Percentiles rank a stretch among this genome's conserved stretches.
Evolutionary conservation across 2,113 vertebrate genomes (phyloP).

Genomic region (Carassius gibelio): DNA sequence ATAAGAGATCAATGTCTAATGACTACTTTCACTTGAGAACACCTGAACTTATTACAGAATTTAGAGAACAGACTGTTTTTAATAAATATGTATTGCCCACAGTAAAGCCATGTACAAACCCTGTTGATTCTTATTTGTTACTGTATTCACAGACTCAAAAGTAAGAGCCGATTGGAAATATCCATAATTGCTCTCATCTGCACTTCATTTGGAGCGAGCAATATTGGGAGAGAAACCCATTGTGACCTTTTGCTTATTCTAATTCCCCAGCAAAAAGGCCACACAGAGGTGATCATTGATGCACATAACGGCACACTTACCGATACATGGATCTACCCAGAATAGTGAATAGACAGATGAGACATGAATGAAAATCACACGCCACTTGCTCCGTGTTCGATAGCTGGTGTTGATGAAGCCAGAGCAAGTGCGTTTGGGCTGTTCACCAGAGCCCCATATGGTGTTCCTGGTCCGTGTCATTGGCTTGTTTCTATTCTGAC

Average conservation of each 20-base stretch:
- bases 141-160: slow-evolving; percentile 73
- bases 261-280: slow-evolving; percentile 78
- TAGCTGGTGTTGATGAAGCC: slow-evolving; percentile 66
- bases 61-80: background rate
- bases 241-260: slow-evolving; percentile 79
- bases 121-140: slow-evolving; percentile 74
- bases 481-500: slow-evolving; percentile 99
- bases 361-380: slow-evolving; percentile 28
- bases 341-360: slow-evolving; percentile 64
- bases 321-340: slow-evolving; percentile 75
- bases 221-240: slow-evolving; percentile 72
- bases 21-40: background rate
- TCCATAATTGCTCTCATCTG: slow-evolving; percentile 79
- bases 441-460: slow-evolving; percentile 96
- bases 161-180: slow-evolving; percentile 60
- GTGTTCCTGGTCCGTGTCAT: slow-evolving; percentile 99
- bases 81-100: background rate
- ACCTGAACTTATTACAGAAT: background rate
- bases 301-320: slow-evolving; percentile 80
- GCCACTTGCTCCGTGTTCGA: slow-evolving; percentile 51
- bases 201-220: slow-evolving; percentile 78
- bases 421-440: slow-evolving; percentile 74
- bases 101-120: background rate
- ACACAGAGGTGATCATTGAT: slow-evolving; percentile 78
- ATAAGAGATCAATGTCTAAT: background rate